Conservation (phyloP, 1,140 invertebrate species). For the Apis laboriosa region DNA sequence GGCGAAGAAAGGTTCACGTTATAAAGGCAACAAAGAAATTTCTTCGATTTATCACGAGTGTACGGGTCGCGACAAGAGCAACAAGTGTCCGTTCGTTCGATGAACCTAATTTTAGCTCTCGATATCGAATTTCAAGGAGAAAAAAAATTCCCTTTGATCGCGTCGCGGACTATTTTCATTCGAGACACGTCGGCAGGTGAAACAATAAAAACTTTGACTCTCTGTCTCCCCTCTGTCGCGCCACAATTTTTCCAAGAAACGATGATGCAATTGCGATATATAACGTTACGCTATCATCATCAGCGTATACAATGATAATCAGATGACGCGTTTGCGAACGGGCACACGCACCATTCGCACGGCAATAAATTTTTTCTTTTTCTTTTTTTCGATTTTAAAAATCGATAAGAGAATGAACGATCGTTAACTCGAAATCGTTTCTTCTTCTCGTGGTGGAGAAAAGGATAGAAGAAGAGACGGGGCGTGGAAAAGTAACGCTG, state of each 20-base stretch:
- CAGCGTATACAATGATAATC: background rate
- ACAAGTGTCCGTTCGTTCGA: slow-evolving; percentile 16
- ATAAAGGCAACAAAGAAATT: no score
- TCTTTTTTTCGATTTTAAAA: background rate
- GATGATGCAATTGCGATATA: slow-evolving; percentile 32
- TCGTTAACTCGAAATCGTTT: background rate
- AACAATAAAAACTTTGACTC: background rate
- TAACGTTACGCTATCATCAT: slow-evolving; percentile 4
- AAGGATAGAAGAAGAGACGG: background rate
- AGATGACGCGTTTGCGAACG: background rate
- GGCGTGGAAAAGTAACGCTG: background rate
- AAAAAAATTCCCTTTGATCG: background rate
- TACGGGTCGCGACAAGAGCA: slow-evolving; percentile 1
- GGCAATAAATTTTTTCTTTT: background rate
- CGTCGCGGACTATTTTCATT: no score
- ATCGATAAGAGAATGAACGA: background rate
- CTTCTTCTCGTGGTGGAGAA: background rate
- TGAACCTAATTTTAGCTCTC: background rate
- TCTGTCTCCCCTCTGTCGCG: background rate
- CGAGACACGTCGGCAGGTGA: background rate
- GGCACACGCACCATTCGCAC: background rate
- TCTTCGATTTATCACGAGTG: no score
- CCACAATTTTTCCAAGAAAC: slow-evolving; percentile 24
- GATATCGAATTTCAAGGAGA: background rate
- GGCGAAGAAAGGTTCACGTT: background rate